Evolutionary conservation across 2,888 invertebrate genomes (phyloP).

Genomic region (Lasioglossum oenotherae): DNA sequence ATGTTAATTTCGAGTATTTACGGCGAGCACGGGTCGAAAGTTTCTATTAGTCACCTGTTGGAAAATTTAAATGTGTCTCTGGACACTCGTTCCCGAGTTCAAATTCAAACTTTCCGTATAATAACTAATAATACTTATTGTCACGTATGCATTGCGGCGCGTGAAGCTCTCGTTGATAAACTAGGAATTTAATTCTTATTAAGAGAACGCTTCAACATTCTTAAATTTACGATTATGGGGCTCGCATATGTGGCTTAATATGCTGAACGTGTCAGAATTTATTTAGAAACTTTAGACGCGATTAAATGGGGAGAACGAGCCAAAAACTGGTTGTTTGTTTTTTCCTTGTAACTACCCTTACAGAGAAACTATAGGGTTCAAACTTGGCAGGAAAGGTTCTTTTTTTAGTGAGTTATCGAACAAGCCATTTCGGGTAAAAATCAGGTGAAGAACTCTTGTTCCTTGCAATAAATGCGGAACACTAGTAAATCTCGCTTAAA

Average conservation of each 20-base stretch:
- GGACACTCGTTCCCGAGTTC: not conserved
- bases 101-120: not conserved
- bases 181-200: not conserved
- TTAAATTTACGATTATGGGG: not conserved
- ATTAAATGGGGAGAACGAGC: too few relatives aligned
- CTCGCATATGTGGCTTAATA: not conserved
- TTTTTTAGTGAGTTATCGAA: not conserved
- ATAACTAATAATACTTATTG: not conserved
- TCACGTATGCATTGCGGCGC: not conserved
- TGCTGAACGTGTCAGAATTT: too few relatives aligned
- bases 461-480: not conserved
- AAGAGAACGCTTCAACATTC: not conserved
- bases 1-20: conserved; percentile 50
- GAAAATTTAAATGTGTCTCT: conserved; percentile 25
- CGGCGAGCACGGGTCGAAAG: conserved; percentile 25
- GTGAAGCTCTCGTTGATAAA: not conserved
- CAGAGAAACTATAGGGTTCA: not conserved
- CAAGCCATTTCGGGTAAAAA: not conserved
- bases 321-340: not conserved
- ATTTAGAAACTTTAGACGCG: too few relatives aligned
- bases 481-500: too few relatives aligned
- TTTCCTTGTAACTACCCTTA: not conserved
- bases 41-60: conserved; percentile 26
- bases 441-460: not conserved
- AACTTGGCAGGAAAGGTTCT: not conserved